Evolutionary conservation across 2,888 invertebrate species (phyloP).

Genomic region (Ornithoptera priamus): DNA sequence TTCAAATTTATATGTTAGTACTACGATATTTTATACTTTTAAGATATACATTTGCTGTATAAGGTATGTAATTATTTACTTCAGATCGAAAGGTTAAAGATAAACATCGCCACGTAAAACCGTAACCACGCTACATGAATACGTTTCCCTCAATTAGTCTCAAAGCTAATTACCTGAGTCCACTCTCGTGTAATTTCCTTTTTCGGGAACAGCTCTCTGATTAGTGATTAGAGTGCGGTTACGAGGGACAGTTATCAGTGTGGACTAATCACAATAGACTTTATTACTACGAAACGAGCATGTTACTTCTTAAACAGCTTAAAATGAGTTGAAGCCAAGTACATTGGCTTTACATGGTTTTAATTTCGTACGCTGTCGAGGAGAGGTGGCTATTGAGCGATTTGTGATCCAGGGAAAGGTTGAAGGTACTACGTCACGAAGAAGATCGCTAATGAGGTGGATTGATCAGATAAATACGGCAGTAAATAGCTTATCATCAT

Average conservation of each 20-base stretch:
- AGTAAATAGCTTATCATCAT: no score
- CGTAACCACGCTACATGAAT: background rate
- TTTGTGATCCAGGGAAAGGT: no score
- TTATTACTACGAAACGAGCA: background rate
- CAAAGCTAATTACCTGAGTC: background rate
- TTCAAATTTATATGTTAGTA: no score
- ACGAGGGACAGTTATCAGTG: no score
- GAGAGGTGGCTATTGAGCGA: no score
- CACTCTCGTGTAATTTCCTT: background rate
- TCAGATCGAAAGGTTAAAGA: background rate
- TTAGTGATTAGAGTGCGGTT: conserved; percentile 1
- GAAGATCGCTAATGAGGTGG: no score
- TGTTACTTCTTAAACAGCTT: background rate
- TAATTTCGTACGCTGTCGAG: background rate
- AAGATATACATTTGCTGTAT: background rate
- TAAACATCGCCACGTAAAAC: background rate
- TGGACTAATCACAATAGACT: background rate
- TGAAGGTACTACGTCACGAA: no score
- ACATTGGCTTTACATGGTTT: background rate
- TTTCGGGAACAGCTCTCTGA: background rate
- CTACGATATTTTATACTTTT: no score
- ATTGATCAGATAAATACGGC: no score
- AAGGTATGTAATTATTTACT: background rate
- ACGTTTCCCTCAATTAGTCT: background rate
- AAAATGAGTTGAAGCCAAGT: background rate